Evolutionary conservation across 2,888 invertebrate genomes (phyloP).

Genomic region (Steinernema hermaphroditum): DNA sequence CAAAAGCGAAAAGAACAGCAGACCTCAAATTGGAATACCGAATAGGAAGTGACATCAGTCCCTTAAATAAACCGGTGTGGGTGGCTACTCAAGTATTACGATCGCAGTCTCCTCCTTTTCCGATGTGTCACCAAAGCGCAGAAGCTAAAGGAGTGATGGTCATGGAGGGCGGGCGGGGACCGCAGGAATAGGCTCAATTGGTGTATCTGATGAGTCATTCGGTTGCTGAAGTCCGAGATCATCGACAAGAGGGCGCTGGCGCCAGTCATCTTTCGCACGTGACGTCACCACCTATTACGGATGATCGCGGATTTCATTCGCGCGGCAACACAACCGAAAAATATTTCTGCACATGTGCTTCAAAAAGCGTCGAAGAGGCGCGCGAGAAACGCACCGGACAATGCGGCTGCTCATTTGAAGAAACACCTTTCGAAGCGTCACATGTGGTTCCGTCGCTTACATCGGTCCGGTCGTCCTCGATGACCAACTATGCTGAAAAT

Average conservation of each 20-base stretch:
- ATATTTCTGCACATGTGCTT: constrained; percentile 7
- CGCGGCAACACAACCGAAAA: not conserved
- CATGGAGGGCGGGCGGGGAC: constrained; percentile 26
- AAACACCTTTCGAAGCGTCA: constrained; percentile 7
- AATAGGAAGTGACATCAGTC: constrained; percentile 29
- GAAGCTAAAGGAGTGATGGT: constrained; percentile 23
- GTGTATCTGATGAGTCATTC: constrained; percentile 13
- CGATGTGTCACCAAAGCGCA: constrained; percentile 24
- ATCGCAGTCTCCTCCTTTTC: constrained; percentile 23
- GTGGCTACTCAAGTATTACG: constrained; percentile 30
- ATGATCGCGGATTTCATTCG: constrained; percentile 1
- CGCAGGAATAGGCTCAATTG: constrained; percentile 3
- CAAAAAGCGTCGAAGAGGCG: constrained; percentile 21
- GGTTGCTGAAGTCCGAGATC: constrained; percentile 30
- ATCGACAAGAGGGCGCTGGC: not conserved
- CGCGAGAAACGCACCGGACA: constrained; percentile 13
- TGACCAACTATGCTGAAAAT: constrained; percentile 24
- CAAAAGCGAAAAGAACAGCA: not conserved
- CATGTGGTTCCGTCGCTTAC: not conserved
- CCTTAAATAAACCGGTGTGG: constrained; percentile 30
- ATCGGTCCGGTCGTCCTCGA: constrained; percentile 3
- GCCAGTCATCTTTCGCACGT: constrained; percentile 18
- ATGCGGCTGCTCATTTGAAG: constrained; percentile 13
- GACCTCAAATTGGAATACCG: not conserved
- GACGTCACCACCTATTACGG: constrained; percentile 22